Percentiles rank a stretch among this genome's conserved stretches.
Evolutionary conservation across 1,140 invertebrate species (phyloP).

Genomic region (Drosophila nigrodunni): DNA sequence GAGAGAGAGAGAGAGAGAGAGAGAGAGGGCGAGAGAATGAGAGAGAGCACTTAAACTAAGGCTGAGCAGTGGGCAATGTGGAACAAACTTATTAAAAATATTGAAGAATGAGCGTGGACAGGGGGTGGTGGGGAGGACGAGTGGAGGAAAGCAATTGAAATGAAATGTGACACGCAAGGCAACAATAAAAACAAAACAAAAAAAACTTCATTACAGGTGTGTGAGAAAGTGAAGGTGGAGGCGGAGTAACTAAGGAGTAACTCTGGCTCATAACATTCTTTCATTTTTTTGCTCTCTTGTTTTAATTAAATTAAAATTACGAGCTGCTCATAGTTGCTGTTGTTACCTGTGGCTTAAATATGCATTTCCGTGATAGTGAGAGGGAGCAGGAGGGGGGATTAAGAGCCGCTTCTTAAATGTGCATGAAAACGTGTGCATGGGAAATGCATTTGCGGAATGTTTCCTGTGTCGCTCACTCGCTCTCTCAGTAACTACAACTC

Average conservation of each 20-base stretch:
- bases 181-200: conserved; percentile 37
- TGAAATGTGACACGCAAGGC: conserved; percentile 58
- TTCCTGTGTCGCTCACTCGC: conserved; percentile 17
- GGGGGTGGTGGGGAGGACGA: neutral
- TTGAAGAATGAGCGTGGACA: conserved; percentile 40
- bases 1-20: neutral
- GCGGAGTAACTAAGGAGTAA: neutral
- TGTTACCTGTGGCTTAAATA: conserved; percentile 33
- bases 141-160: conserved; percentile 39
- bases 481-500: neutral
- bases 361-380: conserved; percentile 17
- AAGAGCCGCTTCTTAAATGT: conserved; percentile 28
- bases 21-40: neutral
- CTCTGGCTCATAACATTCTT: conserved; percentile 4
- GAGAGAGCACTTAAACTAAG: conserved; percentile 9
- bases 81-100: conserved; percentile 58
- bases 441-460: conserved; percentile 65
- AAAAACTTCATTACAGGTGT: conserved; percentile 29
- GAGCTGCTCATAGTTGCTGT: conserved; percentile 19
- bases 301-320: conserved; percentile 60
- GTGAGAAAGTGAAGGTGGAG: conserved; percentile 56
- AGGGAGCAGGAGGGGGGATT: neutral
- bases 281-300: conserved; percentile 19
- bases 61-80: conserved; percentile 44
- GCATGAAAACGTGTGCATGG: conserved; percentile 57